Conservation (phyloP, 2,113 vertebrate species). For the Sander vitreus region DNA sequence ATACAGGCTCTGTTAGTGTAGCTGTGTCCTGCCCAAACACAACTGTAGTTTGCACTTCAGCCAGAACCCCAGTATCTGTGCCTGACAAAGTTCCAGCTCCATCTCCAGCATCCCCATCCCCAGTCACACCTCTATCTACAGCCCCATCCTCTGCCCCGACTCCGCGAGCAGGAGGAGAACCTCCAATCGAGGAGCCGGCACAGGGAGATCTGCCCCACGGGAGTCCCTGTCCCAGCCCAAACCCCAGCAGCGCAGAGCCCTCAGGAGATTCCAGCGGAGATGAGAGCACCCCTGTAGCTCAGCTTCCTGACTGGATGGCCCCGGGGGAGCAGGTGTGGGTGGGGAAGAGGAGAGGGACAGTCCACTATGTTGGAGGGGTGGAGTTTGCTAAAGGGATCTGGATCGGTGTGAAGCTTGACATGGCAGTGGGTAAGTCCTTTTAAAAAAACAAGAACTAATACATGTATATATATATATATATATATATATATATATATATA, state of each 20-base stretch:
- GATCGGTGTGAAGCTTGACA: conserved; percentile 88
- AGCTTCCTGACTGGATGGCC: conserved; percentile 85
- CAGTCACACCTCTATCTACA: not conserved
- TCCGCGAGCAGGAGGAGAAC: conserved; percentile 73
- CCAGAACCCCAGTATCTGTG: conserved; percentile 6
- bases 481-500: too few species aligned
- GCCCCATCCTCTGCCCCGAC: conserved; percentile 28
- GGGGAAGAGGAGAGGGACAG: conserved; percentile 84
- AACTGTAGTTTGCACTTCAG: conserved; percentile 52
- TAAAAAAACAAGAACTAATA: not conserved
- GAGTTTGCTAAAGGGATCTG: conserved; percentile 90
- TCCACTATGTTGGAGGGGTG: conserved; percentile 87
- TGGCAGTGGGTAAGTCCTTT: conserved; percentile 86
- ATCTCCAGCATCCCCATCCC: conserved; percentile 37
- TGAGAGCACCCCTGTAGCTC: conserved; percentile 78
- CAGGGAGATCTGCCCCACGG: conserved; percentile 79
- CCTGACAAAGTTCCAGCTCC: conserved; percentile 40
- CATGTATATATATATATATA: too few species aligned
- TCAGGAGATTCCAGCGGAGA: conserved; percentile 82
- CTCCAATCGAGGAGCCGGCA: conserved; percentile 74
- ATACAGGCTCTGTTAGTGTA: conserved; percentile 28
- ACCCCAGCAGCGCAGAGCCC: conserved; percentile 72
- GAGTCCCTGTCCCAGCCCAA: conserved; percentile 70
- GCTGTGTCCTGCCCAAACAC: conserved; percentile 26
- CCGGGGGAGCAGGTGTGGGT: conserved; percentile 87